phyloP scores from a whole-genome alignment of 2,113 vertebrate species.

The Nestor notabilis region DNA sequence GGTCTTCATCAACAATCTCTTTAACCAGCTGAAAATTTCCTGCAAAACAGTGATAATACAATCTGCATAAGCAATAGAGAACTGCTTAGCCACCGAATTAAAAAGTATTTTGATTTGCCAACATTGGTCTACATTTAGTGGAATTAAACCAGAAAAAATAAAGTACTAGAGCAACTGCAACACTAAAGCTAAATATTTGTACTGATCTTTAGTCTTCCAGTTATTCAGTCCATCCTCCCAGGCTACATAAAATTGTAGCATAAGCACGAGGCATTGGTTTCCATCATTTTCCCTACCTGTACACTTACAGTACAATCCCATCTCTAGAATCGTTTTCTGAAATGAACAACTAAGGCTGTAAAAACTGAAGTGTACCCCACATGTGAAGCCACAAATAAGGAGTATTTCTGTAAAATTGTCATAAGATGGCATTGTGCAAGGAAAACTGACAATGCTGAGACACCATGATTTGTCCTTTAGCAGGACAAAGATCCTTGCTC shows the following conservation, averaged over 20 bases:
- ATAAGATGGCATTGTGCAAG: rapidly evolving
- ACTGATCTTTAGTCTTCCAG: background rate
- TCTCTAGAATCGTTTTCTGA: background rate
- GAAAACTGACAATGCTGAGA: background rate
- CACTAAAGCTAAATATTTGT: background rate
- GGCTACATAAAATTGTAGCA: background rate
- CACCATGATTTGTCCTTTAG: background rate
- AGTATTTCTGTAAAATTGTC: background rate
- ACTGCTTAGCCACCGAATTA: background rate
- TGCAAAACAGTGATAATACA: conserved; percentile 49
- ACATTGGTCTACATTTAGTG: background rate
- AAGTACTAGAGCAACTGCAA: background rate
- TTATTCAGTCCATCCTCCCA: background rate
- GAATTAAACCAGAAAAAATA: background rate
- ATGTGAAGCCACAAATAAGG: background rate
- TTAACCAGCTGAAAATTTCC: conserved; percentile 92
- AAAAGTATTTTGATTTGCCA: background rate
- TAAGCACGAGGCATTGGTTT: background rate
- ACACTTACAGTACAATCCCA: background rate
- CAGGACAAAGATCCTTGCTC: background rate
- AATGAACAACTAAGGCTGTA: background rate
- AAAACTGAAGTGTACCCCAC: background rate
- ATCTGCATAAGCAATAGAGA: background rate
- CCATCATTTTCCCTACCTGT: background rate
- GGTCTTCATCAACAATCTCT: conserved; percentile 92